Evolutionary conservation across 30 jellyfish, hydroid and myxozoan genomes (phyloP).

Genomic region (Aurelia aurita): DNA sequence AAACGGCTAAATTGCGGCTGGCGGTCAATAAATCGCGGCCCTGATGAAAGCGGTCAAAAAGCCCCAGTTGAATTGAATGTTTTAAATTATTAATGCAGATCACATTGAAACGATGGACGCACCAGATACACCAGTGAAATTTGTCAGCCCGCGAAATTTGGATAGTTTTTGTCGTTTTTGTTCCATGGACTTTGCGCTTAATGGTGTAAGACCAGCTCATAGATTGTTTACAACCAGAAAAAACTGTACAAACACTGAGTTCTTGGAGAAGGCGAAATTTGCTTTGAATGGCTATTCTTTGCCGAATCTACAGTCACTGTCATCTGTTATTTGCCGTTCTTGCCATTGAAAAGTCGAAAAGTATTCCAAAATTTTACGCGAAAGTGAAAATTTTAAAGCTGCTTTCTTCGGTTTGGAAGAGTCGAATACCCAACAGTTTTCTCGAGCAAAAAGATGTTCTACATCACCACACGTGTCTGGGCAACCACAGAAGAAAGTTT

Average conservation of each 20-base stretch:
- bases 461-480: constrained; percentile 3
- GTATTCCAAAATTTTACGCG: background rate
- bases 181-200: background rate
- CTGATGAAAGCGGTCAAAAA: background rate
- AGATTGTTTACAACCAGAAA: background rate
- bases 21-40: background rate
- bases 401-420: background rate
- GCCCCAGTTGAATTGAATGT: background rate
- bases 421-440: background rate
- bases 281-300: background rate
- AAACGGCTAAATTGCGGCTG: background rate
- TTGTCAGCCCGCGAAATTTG: constrained; percentile 1
- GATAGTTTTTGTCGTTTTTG: background rate
- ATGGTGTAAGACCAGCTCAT: constrained; percentile 4
- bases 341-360: background rate
- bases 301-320: background rate
- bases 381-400: background rate
- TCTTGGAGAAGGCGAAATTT: background rate
- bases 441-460: background rate
- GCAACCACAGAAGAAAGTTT: background rate
- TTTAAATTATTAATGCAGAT: no score
- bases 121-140: no score
- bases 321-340: background rate
- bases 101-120: no score
- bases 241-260: constrained; percentile 2